Evolutionary conservation across 92 coral and sea anemone species (phyloP).

Genomic region (Metridium senile): DNA sequence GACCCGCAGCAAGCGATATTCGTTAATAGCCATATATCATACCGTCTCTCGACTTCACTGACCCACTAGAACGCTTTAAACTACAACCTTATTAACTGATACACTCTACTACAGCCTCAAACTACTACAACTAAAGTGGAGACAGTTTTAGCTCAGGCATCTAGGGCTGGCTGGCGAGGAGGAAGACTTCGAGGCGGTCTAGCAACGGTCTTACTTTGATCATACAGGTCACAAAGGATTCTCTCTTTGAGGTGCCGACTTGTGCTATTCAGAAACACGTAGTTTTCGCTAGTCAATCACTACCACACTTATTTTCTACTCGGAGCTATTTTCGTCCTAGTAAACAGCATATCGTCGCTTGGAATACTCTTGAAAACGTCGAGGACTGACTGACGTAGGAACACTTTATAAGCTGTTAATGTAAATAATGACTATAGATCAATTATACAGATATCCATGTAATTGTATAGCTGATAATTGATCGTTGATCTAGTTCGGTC

Average conservation of each 20-base stretch:
- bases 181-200: slow-evolving; percentile 52
- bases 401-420: slow-evolving; percentile 30
- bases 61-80: background rate
- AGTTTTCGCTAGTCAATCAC: background rate
- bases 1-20: background rate
- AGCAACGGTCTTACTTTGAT: slow-evolving; percentile 66
- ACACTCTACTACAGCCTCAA: background rate
- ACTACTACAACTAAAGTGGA: background rate
- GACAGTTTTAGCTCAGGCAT: background rate
- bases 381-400: background rate
- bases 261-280: slow-evolving; percentile 52
- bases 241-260: slow-evolving; percentile 79
- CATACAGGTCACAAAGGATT: slow-evolving; percentile 56
- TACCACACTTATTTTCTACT: background rate
- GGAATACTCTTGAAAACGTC: background rate
- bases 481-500: slow-evolving; percentile 24
- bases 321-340: background rate
- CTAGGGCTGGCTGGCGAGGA: background rate
- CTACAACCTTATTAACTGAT: background rate
- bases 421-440: slow-evolving; percentile 54
- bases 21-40: no score
- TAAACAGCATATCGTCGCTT: background rate
- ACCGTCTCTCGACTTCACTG: background rate
- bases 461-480: slow-evolving; percentile 61
- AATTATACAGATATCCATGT: slow-evolving; percentile 33